Base-by-base conservation (phyloP, 2,113 vertebrate genomes). In the Naja naja region DNA sequence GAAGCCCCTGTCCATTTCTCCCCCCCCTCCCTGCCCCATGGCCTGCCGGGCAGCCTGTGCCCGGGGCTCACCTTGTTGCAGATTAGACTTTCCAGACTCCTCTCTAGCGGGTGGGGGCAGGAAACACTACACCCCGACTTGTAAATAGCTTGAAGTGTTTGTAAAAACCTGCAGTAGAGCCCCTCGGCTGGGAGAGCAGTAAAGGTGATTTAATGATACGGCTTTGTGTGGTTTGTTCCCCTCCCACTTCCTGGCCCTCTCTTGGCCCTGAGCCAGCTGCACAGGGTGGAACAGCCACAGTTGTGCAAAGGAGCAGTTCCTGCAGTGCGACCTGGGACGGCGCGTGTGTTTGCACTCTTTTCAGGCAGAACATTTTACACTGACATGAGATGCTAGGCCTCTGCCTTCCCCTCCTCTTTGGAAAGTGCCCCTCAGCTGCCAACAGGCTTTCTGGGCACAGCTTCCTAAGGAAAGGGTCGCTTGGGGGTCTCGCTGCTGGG, bases 151-250 rank as follows among this genome's bases (percentile, higher is more conserved):
- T 5, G 0, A 54, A 93, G 96, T n/a, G 94, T 95, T 91, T 94
- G 95, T 96, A 93, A 93, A 90, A 89, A 94, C 45, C 5, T 22
- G 90, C 93, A 53, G 93, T 87, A 52, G 11, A 81, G 91, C 92
- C 94, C 81, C 92, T 91, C 89, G 85, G 7, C 92, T 39, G 49
- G 11, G 10, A 16, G 89, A 95, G 91, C 95, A 97, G 96, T 96
- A 97, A 97, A 97, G 88, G 89, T 94, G 94, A 95, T 94, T 92
- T 88, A 92, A 54, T 93, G 64, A 94, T 96, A 92, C 54, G 92
- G 74, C 95, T 94, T 93, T 1, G 96, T 64, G 90, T 96, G 34
- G 0, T 96, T 94, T 96, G 86, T 96, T 95, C 56, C 30, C 87
- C 1, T 1, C 47, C 87, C 85, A 47, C 14, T 20, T 23, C 43